Conservation (phyloP, 1,140 invertebrate genomes). For the Pseudomyrmex gracilis region DNA sequence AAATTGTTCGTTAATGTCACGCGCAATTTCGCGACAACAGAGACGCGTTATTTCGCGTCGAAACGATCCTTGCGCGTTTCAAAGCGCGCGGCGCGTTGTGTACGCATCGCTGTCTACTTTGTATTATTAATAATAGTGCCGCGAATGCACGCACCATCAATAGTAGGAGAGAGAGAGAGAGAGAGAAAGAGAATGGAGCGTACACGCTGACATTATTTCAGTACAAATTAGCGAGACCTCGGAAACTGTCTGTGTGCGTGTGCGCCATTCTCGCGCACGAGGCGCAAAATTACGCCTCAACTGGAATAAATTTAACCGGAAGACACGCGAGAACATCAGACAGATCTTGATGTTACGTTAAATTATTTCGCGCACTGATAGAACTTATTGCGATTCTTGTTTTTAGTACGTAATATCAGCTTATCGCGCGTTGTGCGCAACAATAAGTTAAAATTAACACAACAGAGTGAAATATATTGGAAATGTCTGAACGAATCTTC, state of each 20-base stretch:
- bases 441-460: too few relatives aligned
- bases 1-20: slow-evolving; percentile 36
- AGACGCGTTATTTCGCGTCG: slow-evolving; percentile 40
- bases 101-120: slow-evolving; percentile 58
- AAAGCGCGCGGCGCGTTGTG: slow-evolving; percentile 32
- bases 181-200: background rate
- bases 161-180: background rate
- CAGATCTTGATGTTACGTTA: slow-evolving; percentile 45
- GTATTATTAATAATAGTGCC: slow-evolving; percentile 58
- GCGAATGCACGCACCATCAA: slow-evolving; percentile 53
- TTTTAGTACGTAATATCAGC: too few relatives aligned
- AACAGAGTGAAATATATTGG: too few relatives aligned
- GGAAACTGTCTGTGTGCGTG: slow-evolving; percentile 12
- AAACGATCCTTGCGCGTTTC: slow-evolving; percentile 38
- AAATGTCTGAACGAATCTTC: too few relatives aligned
- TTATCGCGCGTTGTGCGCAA: too few relatives aligned
- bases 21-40: slow-evolving; percentile 31
- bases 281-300: slow-evolving; percentile 40
- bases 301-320: slow-evolving; percentile 53
- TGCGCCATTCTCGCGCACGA: slow-evolving; percentile 7
- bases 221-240: slow-evolving; percentile 54
- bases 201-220: slow-evolving; percentile 56
- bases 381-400: too few relatives aligned
- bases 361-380: slow-evolving; percentile 11
- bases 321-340: slow-evolving; percentile 23